Base-by-base conservation (phyloP, 2,113 vertebrate genomes). In the Crotalus horridus region DNA sequence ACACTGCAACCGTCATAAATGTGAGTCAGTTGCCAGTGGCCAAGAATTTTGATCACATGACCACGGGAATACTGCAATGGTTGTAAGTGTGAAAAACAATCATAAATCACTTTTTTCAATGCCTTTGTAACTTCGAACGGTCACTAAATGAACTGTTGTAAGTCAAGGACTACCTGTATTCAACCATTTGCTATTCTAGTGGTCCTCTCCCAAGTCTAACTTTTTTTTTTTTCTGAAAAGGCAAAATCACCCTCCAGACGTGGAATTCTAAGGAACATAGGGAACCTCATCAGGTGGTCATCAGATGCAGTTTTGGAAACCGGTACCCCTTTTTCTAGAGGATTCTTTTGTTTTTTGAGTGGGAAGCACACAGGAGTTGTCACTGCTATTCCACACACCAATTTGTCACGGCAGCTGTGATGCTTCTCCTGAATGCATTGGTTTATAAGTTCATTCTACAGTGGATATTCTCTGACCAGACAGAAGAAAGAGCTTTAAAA, bases 141-240 rank as follows among this genome's bases (percentile, higher is more conserved):
- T 64, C 61, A 69, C 64, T 33, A 33, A 69, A 33, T 3, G 5
- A 69, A 33, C 4, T 69, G 29, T 15, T 69, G 64, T n/a, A 69
- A 15, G 29, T 69, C 29, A 33, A 4, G 29, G 64, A 69, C 64
- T 69, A 69, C 5, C 5, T 33, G 29, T 69, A n/a, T n/a, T 23
- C 51, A 43, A 23, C 13, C 58, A 39, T 10, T 23, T 59, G 10
- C 9, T 94, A 53, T 92, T 89, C 91, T 92, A 93, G 95, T 91
- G 92, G 88, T 39, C 59, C 7, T 81, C 33, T 81, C 74, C 2
- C 6, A 26, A 87, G 58, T n/a, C 17, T 61, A 61, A 20, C 29
- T 4, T 56, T 39, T 23, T 43, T 7, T 15, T 39, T 15, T 4
- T 0, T 3, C 17, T 20, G 54, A 43, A 93, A 21, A 26, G 3